Evolutionary conservation across 2,888 invertebrate species (phyloP).

Genomic region (Cerceris ruficornis): DNA sequence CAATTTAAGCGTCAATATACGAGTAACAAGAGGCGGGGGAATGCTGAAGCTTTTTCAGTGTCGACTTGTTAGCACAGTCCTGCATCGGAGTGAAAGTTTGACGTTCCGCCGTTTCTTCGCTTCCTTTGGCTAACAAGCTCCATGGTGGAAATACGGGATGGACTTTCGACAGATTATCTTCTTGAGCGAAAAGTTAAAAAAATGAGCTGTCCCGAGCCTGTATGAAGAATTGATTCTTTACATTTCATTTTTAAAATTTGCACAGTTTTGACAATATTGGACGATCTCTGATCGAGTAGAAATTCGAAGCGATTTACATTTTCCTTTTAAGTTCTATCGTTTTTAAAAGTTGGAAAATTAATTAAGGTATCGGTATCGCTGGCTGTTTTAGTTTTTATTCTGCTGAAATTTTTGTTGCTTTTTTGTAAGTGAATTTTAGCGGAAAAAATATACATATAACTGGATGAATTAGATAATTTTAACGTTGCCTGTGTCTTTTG

Average conservation of each 20-base stretch:
- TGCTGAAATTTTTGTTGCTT: too few relatives aligned
- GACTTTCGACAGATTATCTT: constrained; percentile 14
- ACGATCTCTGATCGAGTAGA: too few relatives aligned
- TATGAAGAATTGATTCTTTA: neutral
- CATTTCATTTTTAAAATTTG: neutral
- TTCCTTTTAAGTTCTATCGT: too few relatives aligned
- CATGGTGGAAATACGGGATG: constrained; percentile 1
- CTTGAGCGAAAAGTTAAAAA: constrained; percentile 9
- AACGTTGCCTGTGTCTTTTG: too few relatives aligned
- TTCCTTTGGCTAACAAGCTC: constrained; percentile 24
- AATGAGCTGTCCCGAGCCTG: neutral
- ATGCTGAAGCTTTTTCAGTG: constrained; percentile 15
- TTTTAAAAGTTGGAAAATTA: too few relatives aligned
- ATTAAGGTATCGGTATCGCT: too few relatives aligned
- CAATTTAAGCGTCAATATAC: constrained; percentile 2
- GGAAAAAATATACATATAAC: too few relatives aligned
- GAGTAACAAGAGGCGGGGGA: constrained; percentile 23
- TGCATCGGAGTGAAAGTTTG: constrained; percentile 28
- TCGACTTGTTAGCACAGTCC: constrained; percentile 34
- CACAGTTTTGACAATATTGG: too few relatives aligned
- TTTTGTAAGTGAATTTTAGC: too few relatives aligned
- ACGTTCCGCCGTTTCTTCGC: constrained; percentile 20
- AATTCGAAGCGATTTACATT: too few relatives aligned
- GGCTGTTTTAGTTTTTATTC: too few relatives aligned
- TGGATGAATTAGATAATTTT: too few relatives aligned